A percentile compares a stretch with the other conserved stretches of the same genome.
Conservation (phyloP, 2,888 invertebrate species). For the Tipula lateralis region DNA sequence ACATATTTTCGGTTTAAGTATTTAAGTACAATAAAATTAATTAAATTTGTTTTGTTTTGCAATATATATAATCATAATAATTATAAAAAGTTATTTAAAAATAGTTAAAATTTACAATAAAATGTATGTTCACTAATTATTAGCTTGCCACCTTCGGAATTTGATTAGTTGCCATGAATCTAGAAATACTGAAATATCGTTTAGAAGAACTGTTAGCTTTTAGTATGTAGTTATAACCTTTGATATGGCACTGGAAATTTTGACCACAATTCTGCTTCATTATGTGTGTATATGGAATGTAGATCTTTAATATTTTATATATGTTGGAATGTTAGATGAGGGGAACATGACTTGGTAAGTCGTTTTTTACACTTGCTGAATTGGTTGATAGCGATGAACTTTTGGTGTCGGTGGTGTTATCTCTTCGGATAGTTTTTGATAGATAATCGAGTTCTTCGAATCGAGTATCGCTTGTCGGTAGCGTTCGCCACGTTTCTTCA, state of each 20-base stretch:
- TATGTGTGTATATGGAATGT: neutral
- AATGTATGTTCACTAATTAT: neutral
- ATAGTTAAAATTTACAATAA: conserved; percentile 6
- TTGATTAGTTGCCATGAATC: neutral
- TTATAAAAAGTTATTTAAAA: neutral
- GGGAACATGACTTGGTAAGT: neutral
- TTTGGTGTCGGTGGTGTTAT: conserved; percentile 66
- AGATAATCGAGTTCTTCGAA: conserved; percentile 57
- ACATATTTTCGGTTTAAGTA: neutral
- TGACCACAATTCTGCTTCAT: neutral
- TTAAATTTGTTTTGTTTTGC: neutral
- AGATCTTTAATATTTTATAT: neutral
- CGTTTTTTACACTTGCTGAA: conserved; percentile 50
- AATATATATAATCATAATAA: neutral
- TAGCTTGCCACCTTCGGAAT: neutral
- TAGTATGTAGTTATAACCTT: neutral
- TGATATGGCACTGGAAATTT: neutral
- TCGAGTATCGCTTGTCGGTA: conserved; percentile 49
- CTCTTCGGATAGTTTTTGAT: conserved; percentile 74
- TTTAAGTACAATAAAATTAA: conserved; percentile 19
- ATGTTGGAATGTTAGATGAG: neutral
- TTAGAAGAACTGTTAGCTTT: neutral
- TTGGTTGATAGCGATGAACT: conserved; percentile 59
- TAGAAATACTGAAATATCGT: neutral
- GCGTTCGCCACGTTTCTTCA: conserved; percentile 53